A percentile compares a stretch with the other conserved stretches of the same genome.
Conservation (phyloP, 1,140 invertebrate genomes). For the Drosophila suzukii region DNA sequence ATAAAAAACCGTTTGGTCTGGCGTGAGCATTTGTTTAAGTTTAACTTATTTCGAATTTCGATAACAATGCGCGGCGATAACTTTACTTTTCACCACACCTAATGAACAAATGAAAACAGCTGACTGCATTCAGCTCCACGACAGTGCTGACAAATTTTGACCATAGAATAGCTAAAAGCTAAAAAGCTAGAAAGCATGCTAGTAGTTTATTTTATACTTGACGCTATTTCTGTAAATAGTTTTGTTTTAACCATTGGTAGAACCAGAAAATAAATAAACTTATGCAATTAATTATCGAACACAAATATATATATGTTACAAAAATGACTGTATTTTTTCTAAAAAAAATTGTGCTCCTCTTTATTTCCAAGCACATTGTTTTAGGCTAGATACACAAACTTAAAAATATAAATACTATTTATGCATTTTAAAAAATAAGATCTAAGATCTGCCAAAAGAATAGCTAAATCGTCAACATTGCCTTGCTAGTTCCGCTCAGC, state of each 20-base stretch:
- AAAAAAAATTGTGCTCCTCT: no score
- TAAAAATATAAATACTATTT: neutral
- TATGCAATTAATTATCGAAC: no score
- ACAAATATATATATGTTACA: no score
- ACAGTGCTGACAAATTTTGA: neutral
- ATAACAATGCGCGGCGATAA: neutral
- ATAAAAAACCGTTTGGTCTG: no score
- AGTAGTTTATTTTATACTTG: no score
- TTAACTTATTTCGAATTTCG: neutral
- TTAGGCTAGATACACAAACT: no score
- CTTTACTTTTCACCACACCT: conserved; percentile 2
- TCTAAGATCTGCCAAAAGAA: neutral
- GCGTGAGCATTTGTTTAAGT: neutral
- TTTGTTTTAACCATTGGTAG: no score
- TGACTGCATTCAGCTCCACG: neutral
- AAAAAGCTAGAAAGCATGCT: neutral
- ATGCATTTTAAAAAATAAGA: neutral
- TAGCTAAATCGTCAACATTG: neutral
- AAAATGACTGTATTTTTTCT: no score
- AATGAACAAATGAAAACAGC: neutral
- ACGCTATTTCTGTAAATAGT: no score
- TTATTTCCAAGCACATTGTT: no score
- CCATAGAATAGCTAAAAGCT: neutral
- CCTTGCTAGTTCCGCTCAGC: neutral
- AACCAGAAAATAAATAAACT: no score